A percentile compares a stretch with the other conserved stretches of the same genome.
Evolutionary conservation across 2,797 vertebrate species (phyloP).

Genomic region (Lutjanus campechanus): DNA sequence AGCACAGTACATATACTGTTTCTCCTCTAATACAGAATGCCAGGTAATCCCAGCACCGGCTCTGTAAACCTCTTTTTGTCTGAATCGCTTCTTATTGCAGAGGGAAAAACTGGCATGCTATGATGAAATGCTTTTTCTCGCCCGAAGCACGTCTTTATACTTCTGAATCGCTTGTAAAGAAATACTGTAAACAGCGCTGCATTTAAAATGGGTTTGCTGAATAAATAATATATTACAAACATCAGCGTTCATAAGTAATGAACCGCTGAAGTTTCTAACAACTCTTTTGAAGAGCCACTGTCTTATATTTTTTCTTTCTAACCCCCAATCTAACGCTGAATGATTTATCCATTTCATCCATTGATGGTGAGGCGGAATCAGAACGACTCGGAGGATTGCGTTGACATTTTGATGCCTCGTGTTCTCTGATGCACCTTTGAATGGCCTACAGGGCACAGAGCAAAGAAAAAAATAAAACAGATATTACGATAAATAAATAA

Average conservation of each 20-base stretch:
- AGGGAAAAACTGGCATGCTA: slow-evolving; percentile 24
- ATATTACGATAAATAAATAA: slow-evolving; percentile 5
- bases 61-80: slow-evolving; percentile 34
- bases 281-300: slow-evolving; percentile 64
- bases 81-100: slow-evolving; percentile 21
- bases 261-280: slow-evolving; percentile 62
- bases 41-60: slow-evolving; percentile 21
- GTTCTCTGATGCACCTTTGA: slow-evolving; percentile 10
- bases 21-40: slow-evolving; percentile 23
- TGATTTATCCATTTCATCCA: slow-evolving; percentile 53
- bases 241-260: slow-evolving; percentile 68
- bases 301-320: slow-evolving; percentile 29
- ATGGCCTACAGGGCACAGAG: neutral
- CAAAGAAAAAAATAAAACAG: neutral
- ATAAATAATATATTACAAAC: slow-evolving; percentile 77
- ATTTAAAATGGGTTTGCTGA: slow-evolving; percentile 65
- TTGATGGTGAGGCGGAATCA: slow-evolving; percentile 21
- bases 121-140: slow-evolving; percentile 61
- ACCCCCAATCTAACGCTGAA: slow-evolving; percentile 39
- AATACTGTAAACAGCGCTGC: slow-evolving; percentile 69
- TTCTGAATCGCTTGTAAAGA: slow-evolving; percentile 66
- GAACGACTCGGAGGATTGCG: neutral
- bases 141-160: slow-evolving; percentile 66
- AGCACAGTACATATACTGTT: neutral
- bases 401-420: slow-evolving; percentile 1